Evolutionary conservation across 2,113 vertebrate genomes (phyloP).

Genomic region (Phyllostomus hastatus): DNA sequence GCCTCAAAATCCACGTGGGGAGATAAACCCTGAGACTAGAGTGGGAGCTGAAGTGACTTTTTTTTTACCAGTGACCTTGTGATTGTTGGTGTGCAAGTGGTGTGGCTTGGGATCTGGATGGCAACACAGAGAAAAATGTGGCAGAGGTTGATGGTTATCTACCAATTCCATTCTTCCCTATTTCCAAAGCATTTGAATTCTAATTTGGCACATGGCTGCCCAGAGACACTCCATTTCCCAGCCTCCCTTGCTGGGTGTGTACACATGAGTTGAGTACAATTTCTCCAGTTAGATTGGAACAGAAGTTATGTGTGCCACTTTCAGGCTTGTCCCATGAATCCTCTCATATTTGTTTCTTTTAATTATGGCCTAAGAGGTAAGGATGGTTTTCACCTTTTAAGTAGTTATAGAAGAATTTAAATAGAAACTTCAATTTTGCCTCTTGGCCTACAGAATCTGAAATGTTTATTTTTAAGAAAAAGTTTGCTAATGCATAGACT

Average conservation of each 20-base stretch:
- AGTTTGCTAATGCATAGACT: neutral
- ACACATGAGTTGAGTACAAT: neutral
- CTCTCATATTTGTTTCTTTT: neutral
- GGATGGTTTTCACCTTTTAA: neutral
- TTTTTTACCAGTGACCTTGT: neutral
- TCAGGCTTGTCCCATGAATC: neutral
- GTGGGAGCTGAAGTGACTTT: neutral
- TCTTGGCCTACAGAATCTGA: neutral
- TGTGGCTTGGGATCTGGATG: neutral
- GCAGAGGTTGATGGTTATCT: neutral
- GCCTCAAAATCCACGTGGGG: neutral
- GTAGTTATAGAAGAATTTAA: neutral
- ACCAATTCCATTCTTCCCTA: neutral
- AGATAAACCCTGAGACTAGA: neutral
- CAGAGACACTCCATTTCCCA: neutral
- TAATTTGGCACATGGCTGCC: neutral
- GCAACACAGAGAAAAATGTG: neutral
- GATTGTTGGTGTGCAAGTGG: neutral
- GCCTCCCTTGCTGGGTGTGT: neutral
- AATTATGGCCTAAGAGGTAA: neutral
- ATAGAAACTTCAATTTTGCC: neutral
- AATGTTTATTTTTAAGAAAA: neutral
- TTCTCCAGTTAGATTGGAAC: neutral
- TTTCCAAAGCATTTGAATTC: neutral
- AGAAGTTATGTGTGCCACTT: neutral